Base-by-base conservation (phyloP, 1,140 invertebrate genomes). In the Drosophila sproati region DNA sequence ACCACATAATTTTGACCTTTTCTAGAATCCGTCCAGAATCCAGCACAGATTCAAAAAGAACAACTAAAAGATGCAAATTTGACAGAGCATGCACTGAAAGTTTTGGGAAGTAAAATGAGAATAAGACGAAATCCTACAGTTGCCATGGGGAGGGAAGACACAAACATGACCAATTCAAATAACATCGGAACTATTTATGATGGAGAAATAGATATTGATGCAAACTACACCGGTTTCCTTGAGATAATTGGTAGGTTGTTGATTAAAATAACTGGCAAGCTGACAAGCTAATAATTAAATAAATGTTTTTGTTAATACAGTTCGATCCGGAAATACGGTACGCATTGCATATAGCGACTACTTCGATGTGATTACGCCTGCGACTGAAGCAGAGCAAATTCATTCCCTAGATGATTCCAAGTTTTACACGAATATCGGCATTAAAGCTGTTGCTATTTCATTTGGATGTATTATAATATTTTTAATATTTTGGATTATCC, bases 201-300 rank as follows among this genome's bases (percentile, higher is more conserved):
- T 92, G 96, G 97, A 0, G 93, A 93, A 48, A 93, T 98, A 34
- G 96, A 97, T 82, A 94, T 95, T 8, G 94, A 94, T 28, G 95
- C 96, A 2, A 97, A 96, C 82, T 98, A 98, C 74, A 97, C 96
- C 0, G 95, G 95, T 29, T 97, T 97, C 85, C 93, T 98, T 29
- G 96, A 97, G 94, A 94, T 97, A 48, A 95, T 96, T 77, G 95
- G 96, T 97, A 93, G 43, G 61, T 54, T 2, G n/a, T 0, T 7
- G 8, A 3, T 5, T 7, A 35, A 4, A 12, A 4, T 3, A 2
- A 5, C 1, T 41, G 2, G 2, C 20, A 31, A 39, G 20, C 6
- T 5, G n/a, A 20, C 2, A 1, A 68, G 28, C 10, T 32, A 28
- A 31, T 41, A 35, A 29, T 12, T 12, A 35, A 10, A 12, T 8